Conservation (phyloP, 2,797 vertebrate species). For the Xenops minutus region DNA sequence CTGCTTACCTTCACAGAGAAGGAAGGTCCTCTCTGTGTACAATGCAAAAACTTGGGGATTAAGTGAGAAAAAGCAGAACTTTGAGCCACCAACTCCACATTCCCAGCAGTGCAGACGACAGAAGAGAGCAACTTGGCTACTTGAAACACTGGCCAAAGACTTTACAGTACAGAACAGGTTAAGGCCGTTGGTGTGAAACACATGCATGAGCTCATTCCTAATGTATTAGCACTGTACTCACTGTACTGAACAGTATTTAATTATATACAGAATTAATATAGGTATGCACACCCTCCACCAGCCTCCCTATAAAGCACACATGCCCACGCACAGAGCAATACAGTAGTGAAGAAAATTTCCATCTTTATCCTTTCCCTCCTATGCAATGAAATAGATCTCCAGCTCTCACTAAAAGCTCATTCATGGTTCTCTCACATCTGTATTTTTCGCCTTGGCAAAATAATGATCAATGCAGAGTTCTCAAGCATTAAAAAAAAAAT, state of each 20-base stretch:
- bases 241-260: background rate
- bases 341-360: background rate
- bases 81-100: background rate
- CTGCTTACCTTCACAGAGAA: background rate
- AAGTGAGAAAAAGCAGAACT: background rate
- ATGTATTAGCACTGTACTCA: background rate
- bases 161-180: background rate
- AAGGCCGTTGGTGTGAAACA: background rate
- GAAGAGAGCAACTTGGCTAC: background rate
- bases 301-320: background rate
- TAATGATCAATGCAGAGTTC: background rate
- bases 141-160: background rate
- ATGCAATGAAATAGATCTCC: background rate
- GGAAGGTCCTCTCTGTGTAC: background rate
- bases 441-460: background rate
- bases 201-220: background rate
- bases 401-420: background rate
- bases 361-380: background rate
- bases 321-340: background rate
- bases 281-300: background rate
- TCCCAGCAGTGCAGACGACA: background rate
- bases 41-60: background rate
- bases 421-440: background rate
- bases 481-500: background rate
- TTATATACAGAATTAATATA: background rate